Evolutionary conservation across 92 coral and sea anemone species (phyloP).

Genomic region (Bergia sp.): DNA sequence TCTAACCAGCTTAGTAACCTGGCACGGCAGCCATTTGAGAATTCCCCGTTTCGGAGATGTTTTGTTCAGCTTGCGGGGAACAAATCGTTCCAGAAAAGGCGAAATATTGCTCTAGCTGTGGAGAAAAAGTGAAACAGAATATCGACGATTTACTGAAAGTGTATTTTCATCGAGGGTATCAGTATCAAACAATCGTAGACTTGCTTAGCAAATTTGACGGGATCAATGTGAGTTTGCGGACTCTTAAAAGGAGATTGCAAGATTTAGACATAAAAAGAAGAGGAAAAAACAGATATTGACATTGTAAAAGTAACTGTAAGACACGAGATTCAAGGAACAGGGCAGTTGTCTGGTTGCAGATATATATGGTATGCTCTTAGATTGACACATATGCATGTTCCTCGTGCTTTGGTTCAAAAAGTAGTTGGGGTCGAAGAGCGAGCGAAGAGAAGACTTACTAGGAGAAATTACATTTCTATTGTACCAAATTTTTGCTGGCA

Average conservation of each 20-base stretch:
- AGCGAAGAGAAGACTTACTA: neutral
- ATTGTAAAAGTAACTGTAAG: constrained; percentile 18
- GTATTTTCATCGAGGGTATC: constrained; percentile 34
- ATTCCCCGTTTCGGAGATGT: too few species aligned
- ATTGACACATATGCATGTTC: constrained; percentile 27
- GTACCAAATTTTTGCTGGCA: constrained; percentile 25
- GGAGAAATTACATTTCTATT: constrained; percentile 19
- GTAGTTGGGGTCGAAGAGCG: neutral
- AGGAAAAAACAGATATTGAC: neutral
- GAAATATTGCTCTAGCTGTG: too few species aligned
- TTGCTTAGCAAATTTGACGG: constrained; percentile 24
- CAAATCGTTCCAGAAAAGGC: too few species aligned
- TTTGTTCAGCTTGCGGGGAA: too few species aligned
- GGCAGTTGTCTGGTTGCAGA: constrained; percentile 32
- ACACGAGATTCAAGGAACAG: constrained; percentile 18
- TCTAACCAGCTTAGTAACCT: too few species aligned
- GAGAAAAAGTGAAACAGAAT: too few species aligned
- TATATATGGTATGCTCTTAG: constrained; percentile 41
- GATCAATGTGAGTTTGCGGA: constrained; percentile 11
- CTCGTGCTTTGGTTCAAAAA: constrained; percentile 18
- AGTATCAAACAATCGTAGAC: too few species aligned
- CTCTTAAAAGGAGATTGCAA: constrained; percentile 29
- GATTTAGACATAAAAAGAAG: constrained; percentile 23
- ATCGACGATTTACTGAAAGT: too few species aligned
- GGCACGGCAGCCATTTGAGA: too few species aligned